Base-by-base conservation (phyloP, 1,140 invertebrate species). In the Heliconius nattereri region DNA sequence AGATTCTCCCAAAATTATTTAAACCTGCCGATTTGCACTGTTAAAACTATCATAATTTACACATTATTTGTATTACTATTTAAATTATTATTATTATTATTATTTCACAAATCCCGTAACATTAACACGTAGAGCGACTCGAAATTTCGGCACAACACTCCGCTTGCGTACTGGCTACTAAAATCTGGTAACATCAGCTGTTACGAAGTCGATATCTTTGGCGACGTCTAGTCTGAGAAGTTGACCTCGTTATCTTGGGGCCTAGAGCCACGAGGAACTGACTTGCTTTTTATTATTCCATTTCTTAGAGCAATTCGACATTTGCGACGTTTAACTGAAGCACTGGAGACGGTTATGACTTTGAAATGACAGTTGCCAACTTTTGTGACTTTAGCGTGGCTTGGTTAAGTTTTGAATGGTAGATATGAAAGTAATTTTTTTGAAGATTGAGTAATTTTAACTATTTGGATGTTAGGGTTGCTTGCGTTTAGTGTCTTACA, bases 161-260 rank as follows among this genome's bases (percentile, higher is more conserved):
- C 82, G 85, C 81, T 35, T 66, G 83, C 84, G 80, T 82, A 86
- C 77, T 85, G 84, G 75, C 83, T 83, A 89, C 87, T 90, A 88
- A 87, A 85, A 86, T 85, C 84, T 87, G 86, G 84, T 78, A 86
- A 76, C 86, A 92, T 92, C 90, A 92, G 91, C 89, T 91, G 89
- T 86, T 91, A 75, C 78, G 76, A 85, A 88, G 89, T 92, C 92
- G 89, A 93, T 93, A 93, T 78, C 84, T 71, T 49, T 83, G 90
- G 90, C 92, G 92, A 84, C 90, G 90, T 86, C 90, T 90, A 84
- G 92, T 94, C 92, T 94, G 83, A 84, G 81, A 83, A 79, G 81
- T 80, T 91, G 91, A 91, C 90, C 91, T 85, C 89, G 83, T 87
- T 91, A 88, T 86, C 84, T 81, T 60, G 76, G 83, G 79, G 84